Evolutionary conservation across 2,113 vertebrate species (phyloP).

Genomic region (Acinonyx jubatus): DNA sequence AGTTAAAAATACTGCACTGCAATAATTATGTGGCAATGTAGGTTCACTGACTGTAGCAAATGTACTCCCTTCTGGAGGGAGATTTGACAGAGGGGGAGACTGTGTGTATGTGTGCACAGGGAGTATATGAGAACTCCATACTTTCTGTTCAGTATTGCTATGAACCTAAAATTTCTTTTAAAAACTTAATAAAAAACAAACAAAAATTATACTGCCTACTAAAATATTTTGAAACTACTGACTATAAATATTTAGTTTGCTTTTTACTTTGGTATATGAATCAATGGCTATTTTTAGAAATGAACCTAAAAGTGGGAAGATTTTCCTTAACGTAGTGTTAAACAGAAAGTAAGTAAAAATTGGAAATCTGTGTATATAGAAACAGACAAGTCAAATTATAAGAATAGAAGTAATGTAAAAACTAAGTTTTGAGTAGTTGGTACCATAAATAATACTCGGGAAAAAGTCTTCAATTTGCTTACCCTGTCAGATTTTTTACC

Average conservation of each 20-base stretch:
- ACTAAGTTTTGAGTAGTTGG: not conserved
- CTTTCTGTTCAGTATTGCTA: not conserved
- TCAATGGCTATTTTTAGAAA: not conserved
- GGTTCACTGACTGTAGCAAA: not conserved
- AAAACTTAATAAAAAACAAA: not conserved
- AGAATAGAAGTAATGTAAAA: not conserved
- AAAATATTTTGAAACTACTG: not conserved
- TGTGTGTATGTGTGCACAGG: too few species aligned
- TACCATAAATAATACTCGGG: not conserved
- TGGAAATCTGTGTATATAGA: not conserved
- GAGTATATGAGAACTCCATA: not conserved
- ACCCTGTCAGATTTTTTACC: not conserved
- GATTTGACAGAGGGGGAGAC: not conserved
- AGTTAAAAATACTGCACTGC: not conserved
- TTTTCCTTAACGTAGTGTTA: not conserved
- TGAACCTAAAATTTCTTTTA: not conserved
- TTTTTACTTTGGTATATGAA: not conserved
- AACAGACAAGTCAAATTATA: slow-evolving; percentile 16
- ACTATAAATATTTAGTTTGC: not conserved
- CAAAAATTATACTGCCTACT: not conserved
- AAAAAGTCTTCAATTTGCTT: not conserved
- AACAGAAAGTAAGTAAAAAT: not conserved
- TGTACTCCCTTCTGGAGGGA: not conserved
- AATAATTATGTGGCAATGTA: not conserved
- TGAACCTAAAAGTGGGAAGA: not conserved